phyloP scores from a whole-genome alignment of 2,797 vertebrate species.

The Microctenopoma lineatum region DNA sequence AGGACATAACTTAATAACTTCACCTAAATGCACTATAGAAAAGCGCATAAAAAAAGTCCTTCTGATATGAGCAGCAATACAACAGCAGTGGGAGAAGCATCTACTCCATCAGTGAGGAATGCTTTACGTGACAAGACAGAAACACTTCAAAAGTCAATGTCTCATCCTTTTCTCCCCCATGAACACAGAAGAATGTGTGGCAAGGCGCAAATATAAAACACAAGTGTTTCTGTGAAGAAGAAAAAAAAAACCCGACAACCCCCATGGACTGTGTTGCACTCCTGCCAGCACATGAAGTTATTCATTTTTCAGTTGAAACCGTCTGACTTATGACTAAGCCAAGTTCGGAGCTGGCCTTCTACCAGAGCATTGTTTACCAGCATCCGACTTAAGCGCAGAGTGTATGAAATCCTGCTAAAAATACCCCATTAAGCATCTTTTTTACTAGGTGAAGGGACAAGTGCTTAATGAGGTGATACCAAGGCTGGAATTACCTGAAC shows the following conservation, averaged over 20 bases:
- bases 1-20: background rate
- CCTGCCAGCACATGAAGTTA: conserved; percentile 68
- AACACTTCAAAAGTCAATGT: conserved; percentile 61
- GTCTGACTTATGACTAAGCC: conserved; percentile 67
- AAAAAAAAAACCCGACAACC: conserved; percentile 50
- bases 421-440: conserved; percentile 43
- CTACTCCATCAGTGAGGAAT: conserved; percentile 56
- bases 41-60: background rate
- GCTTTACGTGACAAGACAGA: conserved; percentile 69
- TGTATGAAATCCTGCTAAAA: conserved; percentile 61
- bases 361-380: conserved; percentile 76
- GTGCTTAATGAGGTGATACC: conserved; percentile 9
- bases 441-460: conserved; percentile 34
- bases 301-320: conserved; percentile 65
- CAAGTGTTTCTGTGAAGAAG: conserved; percentile 75
- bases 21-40: background rate
- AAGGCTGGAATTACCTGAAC: conserved; percentile 27
- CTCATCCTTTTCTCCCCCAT: conserved; percentile 73
- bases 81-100: conserved; percentile 12
- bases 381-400: conserved; percentile 59
- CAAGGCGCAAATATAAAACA: conserved; percentile 86
- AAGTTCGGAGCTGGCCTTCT: conserved; percentile 59
- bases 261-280: conserved; percentile 71
- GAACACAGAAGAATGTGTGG: conserved; percentile 83
- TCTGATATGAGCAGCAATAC: conserved; percentile 1